These are phyloP conservation scores for Gonocerus acuteangulatus DNA, from an alignment of 2,888 invertebrate species.

Conservation along the genomic window DNA sequence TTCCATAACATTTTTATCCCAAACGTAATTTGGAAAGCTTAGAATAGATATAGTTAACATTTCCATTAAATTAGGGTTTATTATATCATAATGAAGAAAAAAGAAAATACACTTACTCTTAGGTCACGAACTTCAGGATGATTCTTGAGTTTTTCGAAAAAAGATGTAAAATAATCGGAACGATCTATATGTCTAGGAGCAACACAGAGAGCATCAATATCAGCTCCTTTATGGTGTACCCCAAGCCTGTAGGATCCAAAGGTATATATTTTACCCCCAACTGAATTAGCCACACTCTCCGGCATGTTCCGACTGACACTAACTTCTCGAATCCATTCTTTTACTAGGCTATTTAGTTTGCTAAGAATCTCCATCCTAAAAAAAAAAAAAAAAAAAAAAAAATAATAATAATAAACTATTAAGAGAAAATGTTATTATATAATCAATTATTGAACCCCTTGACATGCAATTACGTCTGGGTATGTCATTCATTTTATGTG, in stretches of 20 bases:
- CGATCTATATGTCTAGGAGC: constrained; percentile 93
- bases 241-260: constrained; percentile 95
- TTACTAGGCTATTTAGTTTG: constrained; percentile 81
- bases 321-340: constrained; percentile 88
- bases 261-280: constrained; percentile 98
- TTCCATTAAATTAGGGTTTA: not conserved
- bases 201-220: constrained; percentile 97
- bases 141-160: constrained; percentile 80
- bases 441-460: too few relatives aligned
- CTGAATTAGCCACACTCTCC: constrained; percentile 74
- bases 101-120: constrained; percentile 56
- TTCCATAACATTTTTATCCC: not conserved
- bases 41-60: too few relatives aligned
- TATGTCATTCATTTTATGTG: too few relatives aligned
- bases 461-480: too few relatives aligned
- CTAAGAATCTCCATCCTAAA: constrained; percentile 52
- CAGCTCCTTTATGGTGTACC: constrained; percentile 94
- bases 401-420: not conserved
- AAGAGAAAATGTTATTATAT: too few relatives aligned
- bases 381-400: constrained; percentile 20
- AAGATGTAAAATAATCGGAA: constrained; percentile 89
- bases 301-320: constrained; percentile 86
- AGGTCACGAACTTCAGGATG: constrained; percentile 79
- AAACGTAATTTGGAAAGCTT: not conserved
- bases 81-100: too few relatives aligned